Base-by-base conservation (phyloP, 1,140 invertebrate genomes). In the Drosophila bifasciata region DNA sequence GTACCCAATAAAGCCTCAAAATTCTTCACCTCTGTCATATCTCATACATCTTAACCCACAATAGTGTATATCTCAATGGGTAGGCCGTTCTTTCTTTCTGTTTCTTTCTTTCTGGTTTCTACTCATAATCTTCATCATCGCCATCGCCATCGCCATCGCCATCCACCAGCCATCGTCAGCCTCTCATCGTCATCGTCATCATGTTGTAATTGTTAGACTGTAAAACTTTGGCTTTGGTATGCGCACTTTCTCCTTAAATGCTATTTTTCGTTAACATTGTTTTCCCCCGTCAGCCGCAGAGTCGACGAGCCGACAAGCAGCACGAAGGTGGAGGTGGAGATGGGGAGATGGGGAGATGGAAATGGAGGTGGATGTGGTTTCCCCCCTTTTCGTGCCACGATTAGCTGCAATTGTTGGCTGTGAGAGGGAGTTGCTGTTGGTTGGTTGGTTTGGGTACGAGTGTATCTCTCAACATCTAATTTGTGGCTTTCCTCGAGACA, bases 171-270 rank as follows among this genome's bases (percentile, higher is more conserved):
- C 59, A n/a, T 25, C 32, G 13, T 15, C 45, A 39, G 41, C 46
- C 15, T 74, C 52, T 15, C 45, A 39, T 39, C 46, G 17, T 74
- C 52, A 41, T 69, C 41, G 28, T 84, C 58, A 60, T 79, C 52
- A 70, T 85, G 78, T 50, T 76, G 76, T 76, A 76, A 84, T 79
- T 84, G 80, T 79, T 79, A 84, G 79, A 84, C 57, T 85, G 79
- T 84, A 85, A 84, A 84, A 67, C 71, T 71, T 85, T 76, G 76
- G 56, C 79, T 63, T 73, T 78, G 79, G 75, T 78, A 83, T 83
- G 79, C 79, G 79, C 79, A 85, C 80, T 85, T 85, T 85, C 80
- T 85, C 80, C 80, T 85, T 79, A 79, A 84, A 84, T 79, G 67
- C 80, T 84, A 85, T 79, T 85, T 69, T 85, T 85, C 63, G 80